Evolutionary conservation across 2,888 invertebrate species (phyloP).

Genomic region (Dynastes hyllus): DNA sequence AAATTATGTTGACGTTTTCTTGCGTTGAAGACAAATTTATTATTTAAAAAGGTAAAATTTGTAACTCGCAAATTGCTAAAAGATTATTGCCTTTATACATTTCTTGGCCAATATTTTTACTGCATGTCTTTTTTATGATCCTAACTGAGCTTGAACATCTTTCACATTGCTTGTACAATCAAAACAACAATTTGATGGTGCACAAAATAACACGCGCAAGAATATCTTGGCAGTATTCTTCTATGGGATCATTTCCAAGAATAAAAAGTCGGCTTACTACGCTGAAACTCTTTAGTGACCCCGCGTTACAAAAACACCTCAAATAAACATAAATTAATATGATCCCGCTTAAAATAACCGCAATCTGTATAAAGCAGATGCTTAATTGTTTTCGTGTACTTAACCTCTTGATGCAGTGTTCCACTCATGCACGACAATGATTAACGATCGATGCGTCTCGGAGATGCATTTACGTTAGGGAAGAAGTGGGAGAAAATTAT

Average conservation of each 20-base stretch:
- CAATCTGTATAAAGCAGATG: conserved; percentile 45
- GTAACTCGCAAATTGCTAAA: too few species aligned
- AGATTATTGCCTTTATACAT: too few species aligned
- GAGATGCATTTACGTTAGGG: conserved; percentile 35
- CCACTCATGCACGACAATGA: conserved; percentile 45
- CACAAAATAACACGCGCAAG: neutral
- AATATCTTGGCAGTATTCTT: neutral
- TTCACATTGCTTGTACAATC: too few species aligned
- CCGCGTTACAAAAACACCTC: conserved; percentile 1
- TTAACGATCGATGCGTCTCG: conserved; percentile 40
- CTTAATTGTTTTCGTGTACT: conserved; percentile 44
- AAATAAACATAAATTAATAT: conserved; percentile 22
- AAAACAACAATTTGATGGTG: too few species aligned
- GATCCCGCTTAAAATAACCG: conserved; percentile 41
- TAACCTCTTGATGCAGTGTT: conserved; percentile 37
- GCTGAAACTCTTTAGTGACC: neutral
- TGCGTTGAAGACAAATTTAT: too few species aligned
- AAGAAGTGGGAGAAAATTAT: neutral
- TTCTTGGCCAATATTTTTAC: too few species aligned
- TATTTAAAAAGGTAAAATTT: too few species aligned
- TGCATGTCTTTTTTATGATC: too few species aligned
- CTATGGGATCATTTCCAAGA: neutral
- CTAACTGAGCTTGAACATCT: too few species aligned
- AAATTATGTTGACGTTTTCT: too few species aligned
- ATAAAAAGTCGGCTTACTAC: neutral